Conservation (phyloP, 2,797 vertebrate genomes). For the Limnodromus scolopaceus region DNA sequence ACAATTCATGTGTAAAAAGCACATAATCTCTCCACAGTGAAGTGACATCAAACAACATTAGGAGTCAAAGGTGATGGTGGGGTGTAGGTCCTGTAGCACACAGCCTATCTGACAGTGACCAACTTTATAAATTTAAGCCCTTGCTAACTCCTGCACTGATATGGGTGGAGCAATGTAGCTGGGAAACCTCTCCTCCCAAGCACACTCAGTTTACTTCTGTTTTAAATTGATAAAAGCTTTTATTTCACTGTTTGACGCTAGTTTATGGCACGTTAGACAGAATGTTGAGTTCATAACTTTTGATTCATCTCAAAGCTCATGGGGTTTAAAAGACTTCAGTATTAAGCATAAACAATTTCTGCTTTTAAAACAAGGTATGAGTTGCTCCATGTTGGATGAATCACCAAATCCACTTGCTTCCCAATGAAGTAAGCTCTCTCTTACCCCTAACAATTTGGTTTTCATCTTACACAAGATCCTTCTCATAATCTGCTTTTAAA, state of each 20-base stretch:
- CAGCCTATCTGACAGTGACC: not conserved
- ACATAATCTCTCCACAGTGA: not conserved
- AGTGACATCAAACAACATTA: not conserved
- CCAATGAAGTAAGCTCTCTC: not conserved
- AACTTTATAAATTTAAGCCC: not conserved
- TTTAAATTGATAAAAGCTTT: not conserved
- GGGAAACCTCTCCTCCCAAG: not conserved
- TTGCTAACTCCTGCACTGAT: not conserved
- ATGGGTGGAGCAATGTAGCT: fast-evolving
- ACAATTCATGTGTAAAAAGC: not conserved
- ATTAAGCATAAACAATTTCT: not conserved
- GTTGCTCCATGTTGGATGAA: not conserved
- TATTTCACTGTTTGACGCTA: not conserved
- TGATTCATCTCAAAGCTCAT: not conserved
- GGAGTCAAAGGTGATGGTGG: not conserved
- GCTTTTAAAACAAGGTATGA: not conserved
- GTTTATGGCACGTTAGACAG: slow-evolving; percentile 8
- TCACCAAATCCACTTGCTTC: not conserved
- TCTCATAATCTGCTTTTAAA: not conserved
- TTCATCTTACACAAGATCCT: not conserved
- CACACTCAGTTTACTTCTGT: not conserved
- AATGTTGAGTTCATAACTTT: not conserved
- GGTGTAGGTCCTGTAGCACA: not conserved
- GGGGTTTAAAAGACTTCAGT: not conserved
- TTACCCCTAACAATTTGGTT: not conserved